phyloP scores from a whole-genome alignment of 2,888 invertebrate genomes.

The Orgyia antiqua region DNA sequence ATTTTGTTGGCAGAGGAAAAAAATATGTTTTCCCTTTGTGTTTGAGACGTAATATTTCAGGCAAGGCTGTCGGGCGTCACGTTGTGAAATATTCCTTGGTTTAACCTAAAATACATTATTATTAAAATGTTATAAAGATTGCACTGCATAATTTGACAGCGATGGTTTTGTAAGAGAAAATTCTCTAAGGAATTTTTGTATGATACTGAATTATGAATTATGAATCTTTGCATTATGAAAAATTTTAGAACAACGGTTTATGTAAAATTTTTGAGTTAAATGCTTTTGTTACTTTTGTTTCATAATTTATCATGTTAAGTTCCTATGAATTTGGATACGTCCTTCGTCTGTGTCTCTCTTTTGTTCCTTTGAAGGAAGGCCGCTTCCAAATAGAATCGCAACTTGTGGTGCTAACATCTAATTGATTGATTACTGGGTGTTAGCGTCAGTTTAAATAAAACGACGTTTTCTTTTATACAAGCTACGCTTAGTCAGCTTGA shows the following conservation, averaged over 20 bases:
- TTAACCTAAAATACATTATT: slow-evolving; percentile 30
- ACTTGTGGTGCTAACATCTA: too few relatives aligned
- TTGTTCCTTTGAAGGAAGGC: too few relatives aligned
- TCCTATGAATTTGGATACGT: too few relatives aligned
- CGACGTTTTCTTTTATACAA: too few relatives aligned
- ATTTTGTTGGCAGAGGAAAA: slow-evolving; percentile 35
- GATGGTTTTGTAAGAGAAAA: slow-evolving; percentile 22
- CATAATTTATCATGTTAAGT: too few relatives aligned
- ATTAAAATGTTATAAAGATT: slow-evolving; percentile 26
- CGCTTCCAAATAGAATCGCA: too few relatives aligned
- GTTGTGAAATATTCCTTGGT: slow-evolving; percentile 21
- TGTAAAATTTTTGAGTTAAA: too few relatives aligned
- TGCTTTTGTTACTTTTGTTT: too few relatives aligned
- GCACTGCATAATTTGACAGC: slow-evolving; percentile 29
- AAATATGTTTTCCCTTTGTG: slow-evolving; percentile 45
- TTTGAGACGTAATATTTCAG: slow-evolving; percentile 46
- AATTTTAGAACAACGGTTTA: slow-evolving; percentile 4
- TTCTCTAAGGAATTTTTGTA: slow-evolving; percentile 7
- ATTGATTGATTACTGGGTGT: too few relatives aligned
- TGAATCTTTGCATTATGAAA: slow-evolving; percentile 7
- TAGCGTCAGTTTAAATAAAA: too few relatives aligned
- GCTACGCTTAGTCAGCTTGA: too few relatives aligned
- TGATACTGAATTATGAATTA: slow-evolving; percentile 14
- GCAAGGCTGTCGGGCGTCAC: slow-evolving; percentile 20
- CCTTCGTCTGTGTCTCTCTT: too few relatives aligned